Conservation (phyloP, 2,113 vertebrate species). For the Pagrus major region DNA sequence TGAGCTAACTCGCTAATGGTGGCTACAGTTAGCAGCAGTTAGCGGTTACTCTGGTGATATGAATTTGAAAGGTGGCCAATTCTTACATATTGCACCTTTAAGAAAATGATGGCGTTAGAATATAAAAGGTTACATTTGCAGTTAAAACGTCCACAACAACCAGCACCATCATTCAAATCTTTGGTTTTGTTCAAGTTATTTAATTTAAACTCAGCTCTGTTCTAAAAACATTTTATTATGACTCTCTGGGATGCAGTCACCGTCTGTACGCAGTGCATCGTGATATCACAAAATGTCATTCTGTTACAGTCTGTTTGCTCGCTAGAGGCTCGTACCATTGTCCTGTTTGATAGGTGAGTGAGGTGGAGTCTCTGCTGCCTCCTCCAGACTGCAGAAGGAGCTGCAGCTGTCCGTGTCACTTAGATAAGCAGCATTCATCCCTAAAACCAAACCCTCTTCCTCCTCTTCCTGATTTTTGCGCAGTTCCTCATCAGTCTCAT, state of each 20-base stretch:
- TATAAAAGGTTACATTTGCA: background rate
- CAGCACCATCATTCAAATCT: background rate
- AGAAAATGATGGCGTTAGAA: background rate
- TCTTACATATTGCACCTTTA: no score
- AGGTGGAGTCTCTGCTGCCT: slow-evolving; percentile 68
- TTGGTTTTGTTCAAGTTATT: background rate
- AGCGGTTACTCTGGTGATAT: no score
- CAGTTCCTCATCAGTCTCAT: slow-evolving; percentile 19
- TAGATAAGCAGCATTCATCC: slow-evolving; percentile 70
- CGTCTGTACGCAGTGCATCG: background rate
- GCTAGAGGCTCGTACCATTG: slow-evolving; percentile 2
- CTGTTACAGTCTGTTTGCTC: background rate
- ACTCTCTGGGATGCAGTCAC: background rate
- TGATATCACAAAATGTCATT: background rate
- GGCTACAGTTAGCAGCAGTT: no score
- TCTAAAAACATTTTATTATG: background rate
- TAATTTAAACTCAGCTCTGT: background rate
- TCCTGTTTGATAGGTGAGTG: slow-evolving; percentile 30
- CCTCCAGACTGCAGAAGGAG: slow-evolving; percentile 84
- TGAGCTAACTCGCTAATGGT: no score
- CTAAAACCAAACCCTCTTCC: slow-evolving; percentile 57
- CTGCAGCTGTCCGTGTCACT: slow-evolving; percentile 80
- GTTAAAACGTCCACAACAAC: background rate
- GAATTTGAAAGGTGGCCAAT: no score
- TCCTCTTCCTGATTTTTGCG: slow-evolving; percentile 36